Evolutionary conservation across 2,113 vertebrate species (phyloP), one percentile per base, ranked within the genome.

Genomic region (Epinephelus moara): DNA sequence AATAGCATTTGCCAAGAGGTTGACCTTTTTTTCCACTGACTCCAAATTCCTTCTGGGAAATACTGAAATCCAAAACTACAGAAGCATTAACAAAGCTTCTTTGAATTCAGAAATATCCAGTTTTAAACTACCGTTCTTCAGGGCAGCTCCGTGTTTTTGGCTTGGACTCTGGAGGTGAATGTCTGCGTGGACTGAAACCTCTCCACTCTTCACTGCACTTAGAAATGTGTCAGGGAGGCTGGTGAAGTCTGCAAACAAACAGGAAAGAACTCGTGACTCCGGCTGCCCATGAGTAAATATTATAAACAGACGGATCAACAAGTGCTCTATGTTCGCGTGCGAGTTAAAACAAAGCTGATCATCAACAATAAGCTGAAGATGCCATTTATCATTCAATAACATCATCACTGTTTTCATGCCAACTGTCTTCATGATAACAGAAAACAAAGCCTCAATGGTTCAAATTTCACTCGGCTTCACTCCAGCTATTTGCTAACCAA

Each of bases 191-290:
- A 94, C 59, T 2, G 96, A 93, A 69, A 97, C 96, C 77, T 95
- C 91, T 71, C 95, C 95, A 6, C 85, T 87, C 89, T 97, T 97
- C 86, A 94, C 93, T 33, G 94, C 89, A 49, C 93, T 96, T n/a
- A 97, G 92, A 89, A 97, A 96, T 4, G 95, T 93, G 79, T 95
- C 95, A 6, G 96, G 94, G 74, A 97, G 94, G n/a, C 92, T 60
- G 63, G 93, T 67, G 92, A 97, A 96, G 77, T 93, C 92, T 94
- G 81, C 21, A 60, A 37, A 82, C 14, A 85, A 90, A 88, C 33
- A 89, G 47, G 61, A 12, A 15, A 62, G 17, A 71, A 23, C 15
- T 12, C 7, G 70, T 86, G 61, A 82, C 68, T 77, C 56, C 8
- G 10, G 70, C 52, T 13, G 63, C 57, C 47, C 21, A 1, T 1